Base-by-base conservation (phyloP, 2,888 invertebrate species). In the Monoplex corrugatus region DNA sequence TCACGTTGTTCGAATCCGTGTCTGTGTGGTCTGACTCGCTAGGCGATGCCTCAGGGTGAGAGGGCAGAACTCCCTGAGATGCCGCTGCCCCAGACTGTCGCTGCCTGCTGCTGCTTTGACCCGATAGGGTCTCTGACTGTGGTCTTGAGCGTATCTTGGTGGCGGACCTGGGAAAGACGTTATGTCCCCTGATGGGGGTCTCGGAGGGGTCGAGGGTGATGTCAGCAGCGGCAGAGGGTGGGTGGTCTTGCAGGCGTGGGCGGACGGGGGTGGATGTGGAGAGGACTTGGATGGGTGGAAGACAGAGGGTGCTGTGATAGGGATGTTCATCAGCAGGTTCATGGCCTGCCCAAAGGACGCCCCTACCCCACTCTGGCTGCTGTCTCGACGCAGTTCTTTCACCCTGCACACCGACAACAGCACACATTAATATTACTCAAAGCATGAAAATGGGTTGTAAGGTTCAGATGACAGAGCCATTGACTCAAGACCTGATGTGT, bases 211-310 rank as follows among this genome's bases (percentile, higher is more conserved):
- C 94, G 2, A 94, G 87, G 19, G 91, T 90, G 28, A 92, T n/a
- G 38, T 94, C 94, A n/a, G 92, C 86, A 38, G 90, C 5, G 87
- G 88, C 68, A 89, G 91, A 88, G 91, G 90, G 63, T 87, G 92
- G 85, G 91, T 43, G 88, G 38, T 86, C 68, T 1, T 82, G 38
- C 40, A 88, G 35, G 80, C 91, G 92, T 5, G 91, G 91, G 89
- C 93, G 91, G 91, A 94, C 93, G 19, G 95, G 95, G 13, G 95
- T 95, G 28, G 95, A 95, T 19, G 94, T 94, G 89, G 94, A 94
- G 23, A 94, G 90, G 68, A 95, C 93, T 94, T 94, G 72, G 93
- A 93, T 8, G 95, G 95, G 88, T 95, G 94, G 89, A 95, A 95
- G 38, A 93, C 90, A 35, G 94, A 93, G 19, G 94, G 94, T 10